phyloP scores from a whole-genome alignment of 2,113 vertebrate genomes.

The Apeltes quadracus region DNA sequence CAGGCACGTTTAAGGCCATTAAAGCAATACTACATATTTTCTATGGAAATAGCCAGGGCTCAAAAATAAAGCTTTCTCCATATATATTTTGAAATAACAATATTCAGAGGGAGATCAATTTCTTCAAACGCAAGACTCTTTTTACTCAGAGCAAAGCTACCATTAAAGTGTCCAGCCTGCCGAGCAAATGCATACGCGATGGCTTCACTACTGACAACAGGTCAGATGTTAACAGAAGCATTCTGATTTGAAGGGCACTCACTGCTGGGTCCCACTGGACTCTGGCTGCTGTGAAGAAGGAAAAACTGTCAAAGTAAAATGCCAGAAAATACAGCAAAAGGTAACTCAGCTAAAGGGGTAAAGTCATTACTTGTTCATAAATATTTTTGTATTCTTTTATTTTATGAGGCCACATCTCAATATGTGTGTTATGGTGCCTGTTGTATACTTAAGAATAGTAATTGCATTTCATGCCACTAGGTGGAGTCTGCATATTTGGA shows the following conservation, averaged over 20 bases:
- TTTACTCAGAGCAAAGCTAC: constrained; percentile 13
- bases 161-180: neutral
- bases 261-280: constrained; percentile 18
- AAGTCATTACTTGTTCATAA: constrained; percentile 32
- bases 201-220: constrained; percentile 24
- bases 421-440: neutral
- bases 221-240: constrained; percentile 41
- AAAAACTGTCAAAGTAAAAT: constrained; percentile 30
- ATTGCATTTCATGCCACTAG: no score
- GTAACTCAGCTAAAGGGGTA: constrained; percentile 15
- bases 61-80: neutral
- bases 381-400: constrained; percentile 12
- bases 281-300: constrained; percentile 14
- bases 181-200: constrained; percentile 28
- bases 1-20: neutral
- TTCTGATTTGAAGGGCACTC: constrained; percentile 40
- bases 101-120: constrained; percentile 17
- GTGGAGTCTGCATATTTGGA: no score
- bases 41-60: no score
- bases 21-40: neutral
- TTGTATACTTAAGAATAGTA: no score
- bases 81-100: neutral
- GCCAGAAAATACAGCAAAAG: constrained; percentile 29
- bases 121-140: neutral
- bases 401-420: neutral